These are phyloP conservation scores for Sebastes diploproa DNA, from an alignment of 2,797 vertebrate genomes.

Conservation along the genomic window DNA sequence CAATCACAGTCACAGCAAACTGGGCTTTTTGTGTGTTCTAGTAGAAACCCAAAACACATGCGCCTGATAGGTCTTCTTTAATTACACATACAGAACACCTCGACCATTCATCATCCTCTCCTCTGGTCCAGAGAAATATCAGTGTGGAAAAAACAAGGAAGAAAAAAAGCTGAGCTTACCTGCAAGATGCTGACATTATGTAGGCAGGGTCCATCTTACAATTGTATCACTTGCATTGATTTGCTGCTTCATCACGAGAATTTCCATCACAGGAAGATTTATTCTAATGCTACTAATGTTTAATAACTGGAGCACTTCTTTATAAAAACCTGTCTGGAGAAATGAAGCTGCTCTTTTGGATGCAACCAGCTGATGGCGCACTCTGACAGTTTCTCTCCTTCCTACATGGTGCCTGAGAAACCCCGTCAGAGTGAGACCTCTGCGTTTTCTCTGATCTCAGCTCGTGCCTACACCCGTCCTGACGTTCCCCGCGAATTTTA, in stretches of 20 bases:
- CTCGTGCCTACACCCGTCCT: slow-evolving; percentile 42
- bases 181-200: neutral
- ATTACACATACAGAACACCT: no score
- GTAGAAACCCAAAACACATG: no score
- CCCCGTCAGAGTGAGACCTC: slow-evolving; percentile 36
- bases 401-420: neutral
- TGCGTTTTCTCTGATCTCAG: slow-evolving; percentile 21
- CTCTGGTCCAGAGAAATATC: neutral
- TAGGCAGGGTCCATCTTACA: no score
- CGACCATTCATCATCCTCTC: neutral
- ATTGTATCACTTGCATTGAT: neutral
- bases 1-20: no score
- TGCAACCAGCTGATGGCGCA: slow-evolving; percentile 40
- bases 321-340: no score
- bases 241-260: neutral
- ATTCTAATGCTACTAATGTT: neutral
- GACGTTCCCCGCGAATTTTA: slow-evolving; percentile 76
- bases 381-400: rapidly evolving
- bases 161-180: neutral
- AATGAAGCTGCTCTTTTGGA: neutral
- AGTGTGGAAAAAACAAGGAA: neutral
- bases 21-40: no score
- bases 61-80: no score
- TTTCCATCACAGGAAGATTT: neutral
- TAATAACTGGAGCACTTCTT: neutral